These are phyloP conservation scores for Cryptomyrus ogoouensis DNA, from an alignment of 2,113 vertebrate species.

Conservation along the genomic window DNA sequence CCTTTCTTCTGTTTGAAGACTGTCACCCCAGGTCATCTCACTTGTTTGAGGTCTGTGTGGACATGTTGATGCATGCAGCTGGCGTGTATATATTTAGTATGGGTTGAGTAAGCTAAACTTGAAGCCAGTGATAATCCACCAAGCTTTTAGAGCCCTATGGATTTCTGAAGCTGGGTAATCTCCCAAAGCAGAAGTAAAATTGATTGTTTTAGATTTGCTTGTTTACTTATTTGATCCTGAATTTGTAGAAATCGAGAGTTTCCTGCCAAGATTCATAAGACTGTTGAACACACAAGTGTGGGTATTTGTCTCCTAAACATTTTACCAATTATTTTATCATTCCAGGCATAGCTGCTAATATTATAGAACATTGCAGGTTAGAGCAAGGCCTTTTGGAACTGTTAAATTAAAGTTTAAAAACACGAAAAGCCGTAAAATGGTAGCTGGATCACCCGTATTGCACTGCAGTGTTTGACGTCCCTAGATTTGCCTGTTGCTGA, in stretches of 20 bases:
- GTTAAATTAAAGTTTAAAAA: not conserved
- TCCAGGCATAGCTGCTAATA: not conserved
- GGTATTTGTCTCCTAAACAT: not conserved
- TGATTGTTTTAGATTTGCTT: not conserved
- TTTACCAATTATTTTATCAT: not conserved
- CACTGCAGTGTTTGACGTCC: not conserved
- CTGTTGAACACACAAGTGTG: not conserved
- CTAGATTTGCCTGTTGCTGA: not conserved
- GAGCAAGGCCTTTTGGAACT: not conserved
- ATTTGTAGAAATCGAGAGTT: not conserved
- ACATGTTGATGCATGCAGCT: not conserved
- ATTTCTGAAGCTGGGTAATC: not conserved
- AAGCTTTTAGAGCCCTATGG: not conserved
- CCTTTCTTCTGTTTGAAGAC: not conserved
- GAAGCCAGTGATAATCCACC: not conserved
- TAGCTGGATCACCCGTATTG: not conserved
- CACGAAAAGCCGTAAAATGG: not conserved
- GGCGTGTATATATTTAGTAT: not conserved
- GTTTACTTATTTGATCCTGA: not conserved
- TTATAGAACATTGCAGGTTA: not conserved
- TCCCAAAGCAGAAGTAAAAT: not conserved
- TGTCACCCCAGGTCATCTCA: not conserved
- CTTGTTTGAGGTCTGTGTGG: not conserved
- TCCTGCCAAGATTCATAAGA: not conserved
- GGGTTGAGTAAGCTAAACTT: not conserved